Conservation (phyloP, 2,797 vertebrate species). For the Cossypha heuglini region DNA sequence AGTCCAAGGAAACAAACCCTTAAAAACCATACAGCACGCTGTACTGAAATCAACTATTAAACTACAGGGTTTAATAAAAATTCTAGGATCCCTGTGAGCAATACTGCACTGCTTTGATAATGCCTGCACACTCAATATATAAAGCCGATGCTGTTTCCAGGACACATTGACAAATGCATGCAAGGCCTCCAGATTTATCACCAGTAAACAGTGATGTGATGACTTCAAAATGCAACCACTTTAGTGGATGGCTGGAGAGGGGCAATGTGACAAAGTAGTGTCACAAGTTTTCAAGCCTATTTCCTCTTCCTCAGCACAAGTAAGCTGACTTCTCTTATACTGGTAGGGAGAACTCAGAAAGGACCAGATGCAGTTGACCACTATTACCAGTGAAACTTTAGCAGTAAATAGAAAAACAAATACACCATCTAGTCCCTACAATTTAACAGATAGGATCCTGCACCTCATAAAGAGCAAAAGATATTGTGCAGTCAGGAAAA, state of each 20-base stretch:
- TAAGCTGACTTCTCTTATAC: not conserved
- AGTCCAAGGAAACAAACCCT: not conserved
- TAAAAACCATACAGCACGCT: not conserved
- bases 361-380: not conserved
- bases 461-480: not conserved
- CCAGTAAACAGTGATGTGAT: not conserved
- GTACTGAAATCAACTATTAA: not conserved
- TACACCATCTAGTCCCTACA: not conserved
- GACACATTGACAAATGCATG: rapidly evolving
- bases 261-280: not conserved
- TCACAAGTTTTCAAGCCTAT: not conserved
- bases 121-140: not conserved
- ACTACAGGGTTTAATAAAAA: not conserved
- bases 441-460: not conserved
- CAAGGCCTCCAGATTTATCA: not conserved
- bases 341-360: not conserved
- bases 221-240: not conserved
- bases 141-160: not conserved
- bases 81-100: not conserved
- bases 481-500: not conserved
- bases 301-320: not conserved
- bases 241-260: not conserved
- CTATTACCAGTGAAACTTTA: not conserved
- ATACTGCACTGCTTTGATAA: not conserved
- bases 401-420: not conserved